Base-by-base conservation (phyloP, 2,888 invertebrate genomes). In the Drosophila acutilabella region DNA sequence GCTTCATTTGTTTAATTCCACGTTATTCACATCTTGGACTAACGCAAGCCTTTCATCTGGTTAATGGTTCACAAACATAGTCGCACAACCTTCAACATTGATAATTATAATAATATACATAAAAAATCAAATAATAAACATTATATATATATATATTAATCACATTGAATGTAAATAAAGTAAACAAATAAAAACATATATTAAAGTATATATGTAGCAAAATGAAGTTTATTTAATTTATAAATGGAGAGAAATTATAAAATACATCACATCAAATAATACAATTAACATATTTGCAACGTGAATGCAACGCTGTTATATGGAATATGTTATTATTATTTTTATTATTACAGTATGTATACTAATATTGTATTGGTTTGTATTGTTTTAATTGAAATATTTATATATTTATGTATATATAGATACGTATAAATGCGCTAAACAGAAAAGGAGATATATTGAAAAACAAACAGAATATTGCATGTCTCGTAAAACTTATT, bases 181-280 rank as follows among this genome's bases (percentile, higher is more conserved):
- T 13, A 36, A 33, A 38, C 13, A 60, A 78, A 58, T 16, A 13
- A 38, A 75, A 64, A 36, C 26, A 57, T 30, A 51, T 64, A 56
- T 11, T 36, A 13, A 36, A 33, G 33, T 26, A 67, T 30, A 33
- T 64, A 58, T 76, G 64, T 68, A 77, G 74, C 70, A 82, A 85
- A 82, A 82, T 64, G 59, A 82, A 86, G 51, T 82, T 80, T 82
- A 77, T 83, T 82, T 79, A 67, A 62, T 47, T 70, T 70, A 78
- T 78, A 74, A 68, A 61, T 69, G 64, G 64, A 79, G 70, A 75
- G 50, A 88, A 83, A 83, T 83, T 83, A 83, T 78, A 88, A 83
- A 88, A 56, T 88, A 82, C 78, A 83, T 83, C 83, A 83, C 83
- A 83, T 83, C 75, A 86, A 81, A 83, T 83, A 83, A 83, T 83